Conservation (phyloP, 2,888 invertebrate genomes). For the Drosophila paramelanica region DNA sequence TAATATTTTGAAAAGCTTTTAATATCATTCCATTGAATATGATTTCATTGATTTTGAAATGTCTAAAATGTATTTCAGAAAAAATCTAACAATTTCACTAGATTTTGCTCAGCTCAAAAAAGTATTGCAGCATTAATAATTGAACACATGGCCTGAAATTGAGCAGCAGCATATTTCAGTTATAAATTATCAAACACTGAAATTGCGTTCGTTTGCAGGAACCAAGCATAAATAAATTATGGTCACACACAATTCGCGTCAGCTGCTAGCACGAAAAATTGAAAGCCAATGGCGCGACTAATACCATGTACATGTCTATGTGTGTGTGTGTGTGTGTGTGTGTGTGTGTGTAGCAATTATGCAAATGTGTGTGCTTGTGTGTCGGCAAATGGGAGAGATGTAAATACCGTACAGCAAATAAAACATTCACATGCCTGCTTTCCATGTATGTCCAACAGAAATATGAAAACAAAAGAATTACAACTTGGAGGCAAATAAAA, state of each 20-base stretch:
- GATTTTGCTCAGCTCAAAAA: constrained; percentile 10
- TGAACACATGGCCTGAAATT: constrained; percentile 28
- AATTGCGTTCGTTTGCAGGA: constrained; percentile 21
- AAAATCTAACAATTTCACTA: constrained; percentile 3
- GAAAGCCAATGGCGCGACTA: constrained; percentile 38
- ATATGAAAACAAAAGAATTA: constrained; percentile 53
- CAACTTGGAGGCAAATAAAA: constrained; percentile 41
- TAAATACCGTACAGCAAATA: constrained; percentile 61
- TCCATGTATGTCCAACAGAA: constrained; percentile 40
- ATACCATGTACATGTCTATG: constrained; percentile 4
- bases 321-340: constrained; percentile 12
- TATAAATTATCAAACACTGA: constrained; percentile 32
- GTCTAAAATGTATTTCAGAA: constrained; percentile 3
- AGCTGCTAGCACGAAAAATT: constrained; percentile 43
- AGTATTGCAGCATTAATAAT: constrained; percentile 21
- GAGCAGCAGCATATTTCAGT: constrained; percentile 21
- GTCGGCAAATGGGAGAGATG: constrained; percentile 40
- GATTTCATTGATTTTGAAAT: constrained; percentile 12
- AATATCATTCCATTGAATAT: constrained; percentile 25
- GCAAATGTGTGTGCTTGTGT: constrained; percentile 49
- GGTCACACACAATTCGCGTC: constrained; percentile 17
- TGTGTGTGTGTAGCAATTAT: constrained; percentile 52
- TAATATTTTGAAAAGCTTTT: constrained; percentile 35
- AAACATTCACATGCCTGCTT: constrained; percentile 50
- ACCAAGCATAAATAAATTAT: constrained; percentile 48